phyloP scores from a whole-genome alignment of 2,888 invertebrate genomes.

The Sphinx pinastri region DNA sequence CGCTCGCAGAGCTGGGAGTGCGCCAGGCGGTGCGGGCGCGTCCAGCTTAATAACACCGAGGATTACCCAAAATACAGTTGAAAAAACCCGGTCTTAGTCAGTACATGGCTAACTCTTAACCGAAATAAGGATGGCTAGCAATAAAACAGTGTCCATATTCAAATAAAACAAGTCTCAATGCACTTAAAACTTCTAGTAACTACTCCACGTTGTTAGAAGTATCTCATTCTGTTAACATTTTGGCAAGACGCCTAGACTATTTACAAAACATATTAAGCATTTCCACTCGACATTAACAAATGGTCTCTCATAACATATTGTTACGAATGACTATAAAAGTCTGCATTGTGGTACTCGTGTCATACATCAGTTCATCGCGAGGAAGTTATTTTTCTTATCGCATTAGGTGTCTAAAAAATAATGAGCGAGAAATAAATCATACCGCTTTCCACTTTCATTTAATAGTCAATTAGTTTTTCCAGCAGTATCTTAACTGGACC shows the following conservation, averaged over 20 bases:
- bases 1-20: too few species aligned
- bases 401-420: constrained; percentile 35
- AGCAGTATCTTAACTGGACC: too few species aligned
- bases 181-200: constrained; percentile 36
- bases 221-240: constrained; percentile 56
- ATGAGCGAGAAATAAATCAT: not conserved
- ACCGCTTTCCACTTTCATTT: not conserved
- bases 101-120: not conserved
- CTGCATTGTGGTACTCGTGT: not conserved
- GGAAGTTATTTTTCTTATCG: constrained; percentile 5
- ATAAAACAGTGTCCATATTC: constrained; percentile 13
- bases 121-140: not conserved
- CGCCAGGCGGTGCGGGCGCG: too few species aligned
- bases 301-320: constrained; percentile 50
- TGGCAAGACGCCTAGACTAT: constrained; percentile 60
- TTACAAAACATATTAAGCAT: constrained; percentile 60
- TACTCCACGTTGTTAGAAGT: constrained; percentile 42
- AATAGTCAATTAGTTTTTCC: too few species aligned
- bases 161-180: constrained; percentile 36
- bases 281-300: constrained; percentile 58
- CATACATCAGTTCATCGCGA: constrained; percentile 5
- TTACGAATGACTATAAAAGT: constrained; percentile 7
- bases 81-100: not conserved
- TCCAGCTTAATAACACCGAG: too few species aligned
- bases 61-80: too few species aligned